A percentile compares a stretch with the other conserved stretches of the same genome.
Evolutionary conservation across 92 coral and sea anemone genomes (phyloP).

Genomic region (Bergia puertoricense): DNA sequence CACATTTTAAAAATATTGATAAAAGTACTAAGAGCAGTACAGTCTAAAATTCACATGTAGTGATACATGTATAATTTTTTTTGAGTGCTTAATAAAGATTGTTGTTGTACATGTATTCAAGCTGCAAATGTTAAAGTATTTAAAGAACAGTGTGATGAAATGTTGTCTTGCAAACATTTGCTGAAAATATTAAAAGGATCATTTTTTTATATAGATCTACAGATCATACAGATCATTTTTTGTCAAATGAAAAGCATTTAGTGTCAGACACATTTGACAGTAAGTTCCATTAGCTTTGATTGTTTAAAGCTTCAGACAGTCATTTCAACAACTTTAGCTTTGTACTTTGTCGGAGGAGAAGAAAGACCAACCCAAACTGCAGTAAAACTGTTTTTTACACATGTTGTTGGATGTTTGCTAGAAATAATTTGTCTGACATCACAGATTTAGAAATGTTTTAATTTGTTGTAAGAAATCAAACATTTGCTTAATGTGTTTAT

Average conservation of each 20-base stretch:
- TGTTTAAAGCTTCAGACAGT: neutral
- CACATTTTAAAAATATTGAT: no score
- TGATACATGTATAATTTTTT: no score
- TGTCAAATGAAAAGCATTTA: neutral
- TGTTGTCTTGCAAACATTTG: no score
- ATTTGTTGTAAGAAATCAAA: constrained; percentile 1
- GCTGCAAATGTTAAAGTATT: no score
- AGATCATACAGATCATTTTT: neutral
- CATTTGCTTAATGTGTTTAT: constrained; percentile 26
- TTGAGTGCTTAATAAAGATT: no score
- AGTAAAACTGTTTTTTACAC: neutral
- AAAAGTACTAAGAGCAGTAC: no score
- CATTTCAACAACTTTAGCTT: neutral
- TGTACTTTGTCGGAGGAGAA: neutral
- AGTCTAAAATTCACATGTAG: no score
- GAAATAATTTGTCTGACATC: neutral
- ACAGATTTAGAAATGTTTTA: neutral
- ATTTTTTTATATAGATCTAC: neutral
- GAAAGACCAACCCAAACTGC: neutral
- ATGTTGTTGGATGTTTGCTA: neutral
- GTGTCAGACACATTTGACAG: neutral
- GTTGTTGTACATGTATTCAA: no score
- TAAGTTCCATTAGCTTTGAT: neutral
- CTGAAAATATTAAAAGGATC: no score
- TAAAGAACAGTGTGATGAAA: no score